Percentiles rank a stretch among this genome's conserved stretches.
phyloP scores from a whole-genome alignment of 2,113 vertebrate genomes.

The Megaceryle maxima region DNA sequence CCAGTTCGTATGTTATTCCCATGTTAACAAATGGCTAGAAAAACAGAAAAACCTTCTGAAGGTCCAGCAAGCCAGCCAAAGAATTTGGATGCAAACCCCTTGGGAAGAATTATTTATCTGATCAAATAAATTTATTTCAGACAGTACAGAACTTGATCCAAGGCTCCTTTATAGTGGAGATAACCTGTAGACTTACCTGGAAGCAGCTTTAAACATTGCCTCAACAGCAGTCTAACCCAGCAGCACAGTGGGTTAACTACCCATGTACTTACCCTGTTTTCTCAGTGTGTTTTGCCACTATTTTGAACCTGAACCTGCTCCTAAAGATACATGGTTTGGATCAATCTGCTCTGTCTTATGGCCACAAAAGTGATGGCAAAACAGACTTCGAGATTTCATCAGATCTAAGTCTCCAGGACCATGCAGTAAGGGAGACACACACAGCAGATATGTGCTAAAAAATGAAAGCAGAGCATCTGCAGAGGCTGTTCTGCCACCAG shows the following conservation, averaged over 20 bases:
- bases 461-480: not conserved
- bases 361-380: not conserved
- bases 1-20: not conserved
- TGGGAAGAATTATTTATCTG: not conserved
- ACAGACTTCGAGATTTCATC: not conserved
- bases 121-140: not conserved
- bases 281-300: not conserved
- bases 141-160: not conserved
- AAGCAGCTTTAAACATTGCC: not conserved
- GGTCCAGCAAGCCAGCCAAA: not conserved
- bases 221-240: not conserved
- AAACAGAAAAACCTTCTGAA: not conserved
- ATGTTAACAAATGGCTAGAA: slow-evolving; percentile 3
- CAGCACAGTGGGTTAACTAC: not conserved
- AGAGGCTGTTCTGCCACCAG: not conserved
- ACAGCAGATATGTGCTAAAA: not conserved
- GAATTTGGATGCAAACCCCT: not conserved
- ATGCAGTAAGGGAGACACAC: not conserved
- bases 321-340: not conserved
- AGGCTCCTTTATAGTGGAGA: not conserved
- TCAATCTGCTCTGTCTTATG: not conserved
- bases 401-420: not conserved
- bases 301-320: not conserved
- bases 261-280: not conserved
- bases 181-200: not conserved